Evolutionary conservation across 1,140 invertebrate genomes (phyloP), one percentile per base, ranked within the genome.

Genomic region (Aphidius ervi): DNA sequence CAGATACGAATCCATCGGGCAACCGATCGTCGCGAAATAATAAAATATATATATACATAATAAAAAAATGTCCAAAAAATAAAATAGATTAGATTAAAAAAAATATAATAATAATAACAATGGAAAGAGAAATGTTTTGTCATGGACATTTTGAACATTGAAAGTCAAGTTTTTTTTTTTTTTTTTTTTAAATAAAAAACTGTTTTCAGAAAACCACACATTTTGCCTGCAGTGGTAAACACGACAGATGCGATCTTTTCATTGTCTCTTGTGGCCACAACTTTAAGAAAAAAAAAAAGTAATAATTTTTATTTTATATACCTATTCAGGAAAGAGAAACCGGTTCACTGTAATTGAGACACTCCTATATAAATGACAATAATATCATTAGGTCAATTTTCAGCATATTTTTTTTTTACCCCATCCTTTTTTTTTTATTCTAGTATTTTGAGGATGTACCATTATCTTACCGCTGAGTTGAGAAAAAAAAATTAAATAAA

Each of bases 1-100:
- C 52, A 61, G 59, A 61, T 61, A 61, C 40, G 9, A 16, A 61
- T 56, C 46, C 39, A 49, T 45, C 10, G 39, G 56, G 3, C 10
- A 3, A 7, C 39, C 31, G 16, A 48, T 39, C 31, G 5, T 23
- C 39, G 20, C 20, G 49, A 58, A 58, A 56, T 48, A 58, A 37
- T n/a, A 49, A 41, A 58, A 45, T 39, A 5, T n/a, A 8, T 52
- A 4, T 39, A 37, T 3, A 3, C 1, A 9, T 52, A 23, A 9
- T 39, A 9, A 39, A 23, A 52, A 9, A 9, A 9, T 31, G 5
- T 39, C 40, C 23, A 23, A 8, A 5, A 4, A 9, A 23, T 31
- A 20, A 23, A 23, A 23, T 46, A 9, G 8, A 9, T 46, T n/a
- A 8, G 45, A 9, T 46, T 46, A 46, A 46, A 46, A 46, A n/a